Evolutionary conservation across 2,888 invertebrate species (phyloP), one percentile per base, ranked within the genome.

Genomic region (Cephonodes hylas): DNA sequence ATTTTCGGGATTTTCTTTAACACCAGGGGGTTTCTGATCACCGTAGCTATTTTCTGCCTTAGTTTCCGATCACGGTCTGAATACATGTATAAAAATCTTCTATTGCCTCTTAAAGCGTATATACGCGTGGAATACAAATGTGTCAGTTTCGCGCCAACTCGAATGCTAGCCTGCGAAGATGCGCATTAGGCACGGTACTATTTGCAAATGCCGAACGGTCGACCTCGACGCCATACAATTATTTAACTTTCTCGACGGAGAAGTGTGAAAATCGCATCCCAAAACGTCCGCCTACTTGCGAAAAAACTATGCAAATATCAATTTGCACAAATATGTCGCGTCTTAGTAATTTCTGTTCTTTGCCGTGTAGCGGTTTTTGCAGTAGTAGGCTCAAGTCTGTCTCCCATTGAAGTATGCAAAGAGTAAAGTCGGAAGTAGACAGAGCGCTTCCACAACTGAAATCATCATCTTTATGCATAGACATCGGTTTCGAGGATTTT

Each of bases 211-310:
- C 46, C 20, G 23, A 45, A 25, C 23, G 25, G 46, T 23, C 46
- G 23, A 46, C 46, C 46, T 46, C 46, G 23, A 22, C n/a, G 6
- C 22, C 13, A 23, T 46, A 25, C 23, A 13, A 25, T 13, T 53
- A 27, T 53, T 48, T 27, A 31, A 53, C 53, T 53, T 53, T 53
- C 53, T 15, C 53, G 10, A 31, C 27, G 18, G 8, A 53, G 31
- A 18, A 27, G 53, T 53, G 53, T 53, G 27, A 53, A 53, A 53
- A 53, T 53, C 18, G 18, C 53, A 46, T 25, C 45, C 22, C 45
- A 45, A 22, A 27, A 38, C 34, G 34, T 10, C 34, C 13, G 25
- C 15, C 27, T 4, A 48, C 15, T 15, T 23, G 25, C 25, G 25
- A 48, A 48, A 27, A 48, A 23, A 1, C 25, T 48, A n/a, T n/a